These are phyloP conservation scores for Merops nubicus DNA, from an alignment of 2,113 vertebrate species.

Conservation along the genomic window DNA sequence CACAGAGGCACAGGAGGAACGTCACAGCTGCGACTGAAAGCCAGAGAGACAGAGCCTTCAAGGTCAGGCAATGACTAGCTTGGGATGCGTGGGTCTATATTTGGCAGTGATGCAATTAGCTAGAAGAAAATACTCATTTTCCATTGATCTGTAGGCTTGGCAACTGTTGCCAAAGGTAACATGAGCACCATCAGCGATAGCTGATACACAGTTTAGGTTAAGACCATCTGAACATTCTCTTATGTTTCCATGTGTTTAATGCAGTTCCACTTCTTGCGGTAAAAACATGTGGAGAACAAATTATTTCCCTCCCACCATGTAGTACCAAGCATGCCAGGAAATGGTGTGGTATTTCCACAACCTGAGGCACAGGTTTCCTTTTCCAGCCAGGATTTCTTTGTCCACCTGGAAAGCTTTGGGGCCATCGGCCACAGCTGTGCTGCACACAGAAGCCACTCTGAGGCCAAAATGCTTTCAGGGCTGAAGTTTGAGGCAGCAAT, in stretches of 20 bases:
- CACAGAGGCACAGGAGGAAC: fast-evolving
- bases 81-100: neutral
- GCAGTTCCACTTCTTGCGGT: neutral
- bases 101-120: neutral
- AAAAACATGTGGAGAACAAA: neutral
- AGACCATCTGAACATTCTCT: neutral
- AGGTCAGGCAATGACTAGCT: neutral
- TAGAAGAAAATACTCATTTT: neutral
- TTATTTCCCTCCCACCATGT: neutral
- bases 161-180: neutral
- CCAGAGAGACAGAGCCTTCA: neutral
- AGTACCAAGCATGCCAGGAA: neutral
- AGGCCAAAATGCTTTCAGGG: neutral
- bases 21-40: neutral
- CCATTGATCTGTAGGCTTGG: neutral
- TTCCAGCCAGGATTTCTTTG: neutral
- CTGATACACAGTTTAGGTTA: neutral
- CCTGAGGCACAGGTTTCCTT: neutral
- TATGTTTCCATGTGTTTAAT: neutral
- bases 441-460: neutral
- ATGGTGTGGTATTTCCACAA: neutral
- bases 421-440: neutral
- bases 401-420: neutral
- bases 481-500: neutral
- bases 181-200: neutral